These are phyloP conservation scores for Raja brachyura DNA, from an alignment of 2,113 vertebrate species.

Conservation along the genomic window DNA sequence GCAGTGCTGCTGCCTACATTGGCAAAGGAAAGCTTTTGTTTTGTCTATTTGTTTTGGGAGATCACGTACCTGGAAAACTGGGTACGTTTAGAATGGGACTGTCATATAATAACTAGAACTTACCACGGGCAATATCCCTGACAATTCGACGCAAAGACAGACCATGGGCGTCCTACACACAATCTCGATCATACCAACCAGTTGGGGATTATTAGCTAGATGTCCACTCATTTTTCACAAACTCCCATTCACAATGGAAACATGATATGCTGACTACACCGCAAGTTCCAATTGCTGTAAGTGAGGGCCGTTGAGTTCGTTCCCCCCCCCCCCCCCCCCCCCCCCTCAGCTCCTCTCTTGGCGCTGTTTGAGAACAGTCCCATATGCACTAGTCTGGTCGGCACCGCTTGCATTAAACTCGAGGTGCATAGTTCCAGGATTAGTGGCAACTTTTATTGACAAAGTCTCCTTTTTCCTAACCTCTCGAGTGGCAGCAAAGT, in stretches of 20 bases:
- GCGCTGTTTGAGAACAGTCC: conserved; percentile 10
- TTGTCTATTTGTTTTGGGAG: not conserved
- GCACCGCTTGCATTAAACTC: conserved; percentile 33
- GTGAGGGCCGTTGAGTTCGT: not conserved
- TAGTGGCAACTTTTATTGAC: conserved; percentile 38
- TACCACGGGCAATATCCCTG: not conserved
- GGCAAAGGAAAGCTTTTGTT: not conserved
- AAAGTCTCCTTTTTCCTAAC: conserved; percentile 30
- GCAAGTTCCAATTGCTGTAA: not conserved
- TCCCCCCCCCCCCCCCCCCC: too few species aligned
- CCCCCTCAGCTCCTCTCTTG: not conserved
- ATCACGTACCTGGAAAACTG: not conserved
- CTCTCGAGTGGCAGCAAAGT: conserved; percentile 34
- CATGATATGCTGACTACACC: not conserved
- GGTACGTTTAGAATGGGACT: too few species aligned
- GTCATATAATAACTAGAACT: not conserved
- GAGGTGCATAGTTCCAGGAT: conserved; percentile 35
- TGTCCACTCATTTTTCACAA: not conserved
- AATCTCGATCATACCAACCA: not conserved
- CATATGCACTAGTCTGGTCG: not conserved
- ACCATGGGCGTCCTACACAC: not conserved
- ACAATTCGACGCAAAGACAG: not conserved
- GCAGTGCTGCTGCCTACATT: not conserved
- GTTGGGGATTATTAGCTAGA: not conserved
- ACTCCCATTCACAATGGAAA: not conserved